Evolutionary conservation across 2,113 vertebrate species (phyloP), one percentile per base, ranked within the genome.

Genomic region (Xenopus laevis): DNA sequence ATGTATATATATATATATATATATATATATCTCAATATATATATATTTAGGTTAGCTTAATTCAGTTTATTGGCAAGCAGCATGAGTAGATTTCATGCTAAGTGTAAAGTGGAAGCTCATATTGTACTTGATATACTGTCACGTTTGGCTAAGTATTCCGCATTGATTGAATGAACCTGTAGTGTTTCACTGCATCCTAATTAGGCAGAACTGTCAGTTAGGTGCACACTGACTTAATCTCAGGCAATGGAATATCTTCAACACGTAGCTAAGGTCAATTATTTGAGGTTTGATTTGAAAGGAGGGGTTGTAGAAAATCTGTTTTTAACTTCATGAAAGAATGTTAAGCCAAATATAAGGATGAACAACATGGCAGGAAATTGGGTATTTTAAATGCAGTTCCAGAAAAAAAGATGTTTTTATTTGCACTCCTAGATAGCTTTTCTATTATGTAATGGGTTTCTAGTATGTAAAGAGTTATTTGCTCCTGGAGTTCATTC

Each of bases 131-230:
- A 74, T 52, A 40, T 9, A 13, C 64, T 74, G 72, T 60, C 72
- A 67, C 52, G 46, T 74, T 68, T 50, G 46, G 72, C 23, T 20
- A 47, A 47, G 21, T 33, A 50, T 74, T 58, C 16, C 23, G 52
- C 64, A 30, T 27, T 58, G 53, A 47, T 53, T 66, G 63, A 74
- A 74, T 74, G 64, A 74, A 67, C 64, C 59, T 18, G 21, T 27
- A 67, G 53, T 40, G 62, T 58, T 73, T 60, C 71, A 65, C 64
- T 59, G 71, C 62, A 73, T 73, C 21, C 33, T 60, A 68, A 74
- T 60, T 74, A 74, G 63, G 72, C 17, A 61, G 47, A 74, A 67
- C 52, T 67, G 72, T 74, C 64, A 67, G 47, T 74, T 74, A 74
- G 53, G 53, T 44, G 23, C 40, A 60, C 63, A 60, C 53, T 50